Evolutionary conservation across 2,888 invertebrate genomes (phyloP).

Genomic region (Toxonevra muliebris): DNA sequence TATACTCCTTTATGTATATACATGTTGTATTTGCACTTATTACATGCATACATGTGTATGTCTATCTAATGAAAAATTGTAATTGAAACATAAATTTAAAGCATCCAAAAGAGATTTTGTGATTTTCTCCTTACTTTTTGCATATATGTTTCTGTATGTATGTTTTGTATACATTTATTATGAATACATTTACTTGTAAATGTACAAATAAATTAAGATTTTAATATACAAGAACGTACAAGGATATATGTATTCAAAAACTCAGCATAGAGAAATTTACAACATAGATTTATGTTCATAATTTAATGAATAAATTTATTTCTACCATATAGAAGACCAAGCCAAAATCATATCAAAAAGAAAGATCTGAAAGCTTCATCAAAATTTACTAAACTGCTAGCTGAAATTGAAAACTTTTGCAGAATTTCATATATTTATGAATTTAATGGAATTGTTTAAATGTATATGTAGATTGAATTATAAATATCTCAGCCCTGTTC

Average conservation of each 20-base stretch:
- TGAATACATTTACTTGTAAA: neutral
- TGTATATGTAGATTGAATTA: too few relatives aligned
- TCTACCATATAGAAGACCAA: too few relatives aligned
- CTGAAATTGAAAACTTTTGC: too few relatives aligned
- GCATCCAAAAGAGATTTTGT: neutral
- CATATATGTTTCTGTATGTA: neutral
- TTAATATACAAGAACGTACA: neutral
- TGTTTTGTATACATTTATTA: neutral
- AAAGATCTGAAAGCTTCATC: too few relatives aligned
- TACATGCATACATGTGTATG: neutral
- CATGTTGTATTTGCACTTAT: neutral
- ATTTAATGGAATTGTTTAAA: too few relatives aligned
- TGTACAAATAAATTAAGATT: neutral
- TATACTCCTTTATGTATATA: neutral
- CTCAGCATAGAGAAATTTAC: neutral
- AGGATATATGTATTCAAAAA: neutral
- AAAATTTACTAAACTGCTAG: too few relatives aligned
- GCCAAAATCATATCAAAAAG: too few relatives aligned
- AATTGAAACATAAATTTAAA: conserved; percentile 5
- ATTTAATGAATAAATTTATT: too few relatives aligned
- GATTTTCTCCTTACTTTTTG: neutral
- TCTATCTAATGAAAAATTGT: neutral
- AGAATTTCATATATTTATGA: too few relatives aligned
- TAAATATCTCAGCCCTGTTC: too few relatives aligned
- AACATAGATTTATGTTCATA: too few relatives aligned